Percentiles rank a stretch among this genome's conserved stretches.
phyloP scores from a whole-genome alignment of 2,888 invertebrate genomes.

The Plebejus melissa region DNA sequence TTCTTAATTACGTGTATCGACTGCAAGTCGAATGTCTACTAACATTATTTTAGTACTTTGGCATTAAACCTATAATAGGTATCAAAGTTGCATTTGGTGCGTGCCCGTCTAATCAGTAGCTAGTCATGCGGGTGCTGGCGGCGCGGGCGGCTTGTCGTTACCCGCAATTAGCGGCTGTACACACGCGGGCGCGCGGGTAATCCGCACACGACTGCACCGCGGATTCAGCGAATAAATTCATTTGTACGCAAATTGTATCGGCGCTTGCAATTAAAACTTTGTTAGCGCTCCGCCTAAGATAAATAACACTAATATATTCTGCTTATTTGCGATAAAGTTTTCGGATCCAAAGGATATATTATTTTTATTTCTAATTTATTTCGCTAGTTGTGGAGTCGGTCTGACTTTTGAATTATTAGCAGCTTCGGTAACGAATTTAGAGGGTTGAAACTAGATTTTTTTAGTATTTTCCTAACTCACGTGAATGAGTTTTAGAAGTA shows the following conservation, averaged over 20 bases:
- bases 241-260: constrained; percentile 79
- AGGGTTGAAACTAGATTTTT: background rate
- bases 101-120: background rate
- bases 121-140: constrained; percentile 23
- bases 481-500: background rate
- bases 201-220: constrained; percentile 65
- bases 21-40: too few relatives aligned
- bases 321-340: constrained; percentile 74
- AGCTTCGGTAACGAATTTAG: background rate
- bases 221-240: constrained; percentile 77
- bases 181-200: constrained; percentile 57
- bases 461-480: background rate
- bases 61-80: background rate
- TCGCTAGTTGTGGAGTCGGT: constrained; percentile 61
- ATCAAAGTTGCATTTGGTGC: background rate
- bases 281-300: constrained; percentile 76
- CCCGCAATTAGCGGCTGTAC: constrained; percentile 74
- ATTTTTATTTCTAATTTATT: constrained; percentile 74
- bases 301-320: constrained; percentile 79
- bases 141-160: constrained; percentile 51
- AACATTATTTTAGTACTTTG: background rate
- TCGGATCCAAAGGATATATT: constrained; percentile 74
- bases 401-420: constrained; percentile 27
- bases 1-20: too few relatives aligned
- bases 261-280: constrained; percentile 79